Base-by-base conservation (phyloP, 37 sponge, comb jelly and placozoan genomes). In the Crambe crambe region DNA sequence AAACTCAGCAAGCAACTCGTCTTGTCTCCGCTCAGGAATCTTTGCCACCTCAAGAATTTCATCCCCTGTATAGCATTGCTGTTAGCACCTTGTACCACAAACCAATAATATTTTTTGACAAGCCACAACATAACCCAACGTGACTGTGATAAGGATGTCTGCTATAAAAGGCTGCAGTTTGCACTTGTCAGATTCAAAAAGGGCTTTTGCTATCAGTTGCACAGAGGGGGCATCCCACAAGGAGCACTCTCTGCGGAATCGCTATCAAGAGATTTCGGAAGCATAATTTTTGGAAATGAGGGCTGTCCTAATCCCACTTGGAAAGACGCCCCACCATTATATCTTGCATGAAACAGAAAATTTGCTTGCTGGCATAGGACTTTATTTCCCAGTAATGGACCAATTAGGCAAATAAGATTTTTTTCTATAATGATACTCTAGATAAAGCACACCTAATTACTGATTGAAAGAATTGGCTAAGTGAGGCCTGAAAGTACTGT, bases 211-310 rank as follows among this genome's bases (percentile, higher is more conserved):
- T 70, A 32, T 58, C 80, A 43, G 42, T 87, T 86, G 91, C 88
- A 92, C 90, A 93, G 90, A 66, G 71, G 51, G 40, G 37, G 34
- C 74, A 31, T 34, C 35, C 30, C 3, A 47, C 3, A 31, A 31
- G 35, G 66, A 5, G 66, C 10, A 6, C 10, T 3, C 31, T 31
- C 85, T 91, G 94, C 91, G 85, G 96, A 95, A 95, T 95, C 96
- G 88, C 87, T 59, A 95, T 95, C 96, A 95, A 95, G 94, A 95
- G 96, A 95, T 95, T 95, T 95, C 82, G 94, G 94, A 95, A 95
- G 96, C 96, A 93, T 89, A 95, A 93, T 95, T 95, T 95, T 95
- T 95, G 87, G 81, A 79, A 67, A 22, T 5, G 57, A 58, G 96
- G 94, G 95, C 89, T 64, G 92, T 87, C 84, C 8, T 57, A 47